Evolutionary conservation across 2,888 invertebrate genomes (phyloP).

Genomic region (Himalopsyche kuldschensis): DNA sequence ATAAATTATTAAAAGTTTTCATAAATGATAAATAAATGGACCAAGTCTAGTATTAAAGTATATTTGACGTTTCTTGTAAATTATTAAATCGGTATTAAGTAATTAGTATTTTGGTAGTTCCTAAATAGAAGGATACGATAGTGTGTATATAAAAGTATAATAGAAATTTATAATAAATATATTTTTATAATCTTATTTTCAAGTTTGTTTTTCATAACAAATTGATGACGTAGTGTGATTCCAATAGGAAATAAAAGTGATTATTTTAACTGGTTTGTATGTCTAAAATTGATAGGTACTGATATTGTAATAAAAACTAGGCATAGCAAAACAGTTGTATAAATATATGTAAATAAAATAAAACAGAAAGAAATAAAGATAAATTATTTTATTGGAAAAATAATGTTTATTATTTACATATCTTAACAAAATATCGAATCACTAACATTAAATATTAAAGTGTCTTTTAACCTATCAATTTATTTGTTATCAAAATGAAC

Average conservation of each 20-base stretch:
- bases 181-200: background rate
- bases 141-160: background rate
- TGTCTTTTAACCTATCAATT: background rate
- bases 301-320: background rate
- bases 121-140: background rate
- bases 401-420: background rate
- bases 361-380: background rate
- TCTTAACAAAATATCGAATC: background rate
- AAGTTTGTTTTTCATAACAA: background rate
- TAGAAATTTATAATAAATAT: background rate
- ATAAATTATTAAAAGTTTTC: too few relatives aligned
- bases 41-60: too few relatives aligned
- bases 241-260: too few relatives aligned
- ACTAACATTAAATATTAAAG: too few relatives aligned
- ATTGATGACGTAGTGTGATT: too few relatives aligned
- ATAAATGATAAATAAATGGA: too few relatives aligned
- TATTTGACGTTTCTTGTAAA: too few relatives aligned
- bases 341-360: background rate
- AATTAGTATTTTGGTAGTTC: background rate
- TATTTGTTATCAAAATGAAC: conserved; percentile 14
- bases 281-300: too few relatives aligned
- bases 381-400: background rate
- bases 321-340: background rate
- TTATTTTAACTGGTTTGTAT: too few relatives aligned
- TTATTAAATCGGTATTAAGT: background rate